Evolutionary conservation across 2,888 invertebrate species (phyloP), one percentile per base, ranked within the genome.

Genomic region (Dysmachus trigonus): DNA sequence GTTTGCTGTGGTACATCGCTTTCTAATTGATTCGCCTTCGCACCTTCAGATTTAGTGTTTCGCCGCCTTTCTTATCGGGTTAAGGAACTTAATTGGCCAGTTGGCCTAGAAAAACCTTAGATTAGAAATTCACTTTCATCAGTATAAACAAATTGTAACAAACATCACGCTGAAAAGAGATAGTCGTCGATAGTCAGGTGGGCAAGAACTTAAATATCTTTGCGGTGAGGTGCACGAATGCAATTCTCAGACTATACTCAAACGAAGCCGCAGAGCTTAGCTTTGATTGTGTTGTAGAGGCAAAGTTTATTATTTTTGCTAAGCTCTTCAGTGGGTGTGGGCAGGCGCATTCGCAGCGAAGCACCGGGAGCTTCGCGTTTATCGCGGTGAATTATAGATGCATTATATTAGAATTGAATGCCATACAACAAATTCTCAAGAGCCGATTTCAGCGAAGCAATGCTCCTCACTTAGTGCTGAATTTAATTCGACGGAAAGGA

Each of bases 41-140:
- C 62, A 62, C 62, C 62, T 62, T 41, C 0, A 41, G 15, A 41
- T 15, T 41, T 10, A 62, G 62, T 27, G 10, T 7, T 62, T 4
- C 22, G 62, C 2, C 62, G 27, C 22, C 27, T 62, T 22, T 22
- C 10, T 62, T 62, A 62, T 62, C 62, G 10, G 10, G 22, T 62
- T 76, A n/a, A 76, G 38, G 41, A 22, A 22, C 15, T 76, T 35
- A 33, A 22, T 1, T 38, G 18, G 35, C 2, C n/a, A 35, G 2
- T 13, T 76, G 18, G 35, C 74, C 74, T 74, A 74, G 76, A 74
- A 38, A n/a, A n/a, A 35, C 35, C 2, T 13, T 35, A 76, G 35
- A 22, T 76, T 76, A 76, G 76, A 8, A 18, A 76, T 35, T 76
- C 76, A 38, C 76, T 76, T 76, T 76, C 76, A 76, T 18, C 35